phyloP scores from a whole-genome alignment of 2,888 invertebrate genomes.

The Rhaphigaster nebulosa region DNA sequence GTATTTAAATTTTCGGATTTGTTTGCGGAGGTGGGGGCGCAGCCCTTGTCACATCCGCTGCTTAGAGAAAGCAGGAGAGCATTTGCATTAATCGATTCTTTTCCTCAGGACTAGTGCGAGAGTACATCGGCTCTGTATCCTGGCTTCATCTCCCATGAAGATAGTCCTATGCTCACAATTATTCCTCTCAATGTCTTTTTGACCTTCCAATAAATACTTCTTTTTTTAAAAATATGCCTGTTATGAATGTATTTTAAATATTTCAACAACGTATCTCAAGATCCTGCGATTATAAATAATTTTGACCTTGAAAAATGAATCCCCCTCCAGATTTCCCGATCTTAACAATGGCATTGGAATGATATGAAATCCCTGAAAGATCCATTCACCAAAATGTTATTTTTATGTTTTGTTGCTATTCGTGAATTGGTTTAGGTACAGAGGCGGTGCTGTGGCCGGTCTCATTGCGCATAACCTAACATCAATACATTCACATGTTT shows the following conservation, averaged over 20 bases:
- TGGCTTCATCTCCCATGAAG: background rate
- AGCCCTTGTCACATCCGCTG: slow-evolving; percentile 22
- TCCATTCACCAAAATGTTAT: background rate
- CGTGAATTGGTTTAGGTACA: slow-evolving; percentile 8
- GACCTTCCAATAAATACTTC: no score
- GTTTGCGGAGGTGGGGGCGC: background rate
- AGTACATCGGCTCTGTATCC: background rate
- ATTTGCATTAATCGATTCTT: slow-evolving; percentile 57
- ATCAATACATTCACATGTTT: slow-evolving; percentile 41
- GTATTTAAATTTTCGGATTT: background rate
- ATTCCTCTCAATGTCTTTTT: no score
- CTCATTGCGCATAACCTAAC: slow-evolving; percentile 44
- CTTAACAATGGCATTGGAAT: background rate
- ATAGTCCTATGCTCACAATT: background rate
- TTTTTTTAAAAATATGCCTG: background rate
- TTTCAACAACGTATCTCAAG: background rate
- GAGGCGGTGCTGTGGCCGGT: slow-evolving; percentile 20
- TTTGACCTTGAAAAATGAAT: background rate
- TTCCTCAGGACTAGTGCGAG: background rate
- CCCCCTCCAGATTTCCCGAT: background rate
- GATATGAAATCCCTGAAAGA: background rate
- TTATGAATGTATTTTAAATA: background rate
- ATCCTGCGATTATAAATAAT: background rate
- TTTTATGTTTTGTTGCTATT: slow-evolving; percentile 3
- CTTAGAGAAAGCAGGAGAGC: slow-evolving; percentile 8